A percentile compares a stretch with the other conserved stretches of the same genome.
Conservation (phyloP, 2,888 invertebrate species). For the Cheiracanthium punctorium region DNA sequence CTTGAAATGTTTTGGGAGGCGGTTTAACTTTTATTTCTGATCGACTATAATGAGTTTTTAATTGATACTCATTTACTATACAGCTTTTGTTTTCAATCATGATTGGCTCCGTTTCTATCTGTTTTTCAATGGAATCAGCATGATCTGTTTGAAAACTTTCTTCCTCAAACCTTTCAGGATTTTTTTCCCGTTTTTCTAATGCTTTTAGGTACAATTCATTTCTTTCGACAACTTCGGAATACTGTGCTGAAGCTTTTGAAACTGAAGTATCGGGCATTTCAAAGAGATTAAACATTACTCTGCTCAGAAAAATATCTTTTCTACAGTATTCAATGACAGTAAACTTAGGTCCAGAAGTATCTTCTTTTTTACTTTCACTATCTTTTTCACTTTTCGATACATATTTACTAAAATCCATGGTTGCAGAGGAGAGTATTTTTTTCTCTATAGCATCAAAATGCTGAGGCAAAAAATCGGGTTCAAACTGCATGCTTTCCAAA, state of each 20-base stretch:
- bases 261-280: constrained; percentile 51
- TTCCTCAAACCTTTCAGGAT: constrained; percentile 12
- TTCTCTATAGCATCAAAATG: constrained; percentile 43
- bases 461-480: constrained; percentile 42
- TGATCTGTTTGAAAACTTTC: constrained; percentile 20
- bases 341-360: background rate
- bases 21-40: constrained; percentile 21
- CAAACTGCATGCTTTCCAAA: constrained; percentile 23
- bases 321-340: constrained; percentile 36
- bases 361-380: background rate
- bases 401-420: background rate
- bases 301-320: constrained; percentile 52
- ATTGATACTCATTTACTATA: constrained; percentile 29
- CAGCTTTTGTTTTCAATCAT: constrained; percentile 10
- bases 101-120: constrained; percentile 31
- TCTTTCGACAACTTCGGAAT: constrained; percentile 22
- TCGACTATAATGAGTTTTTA: constrained; percentile 33
- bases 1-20: constrained; percentile 25
- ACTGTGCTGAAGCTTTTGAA: constrained; percentile 30
- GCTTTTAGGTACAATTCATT: constrained; percentile 42
- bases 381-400: background rate
- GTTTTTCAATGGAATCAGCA: background rate
- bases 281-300: constrained; percentile 26
- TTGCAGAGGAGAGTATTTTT: background rate
- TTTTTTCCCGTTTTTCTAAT: background rate